Percentiles rank a stretch among this genome's conserved stretches.
phyloP scores from a whole-genome alignment of 2,888 invertebrate genomes.

The Perizoma affinitatum region DNA sequence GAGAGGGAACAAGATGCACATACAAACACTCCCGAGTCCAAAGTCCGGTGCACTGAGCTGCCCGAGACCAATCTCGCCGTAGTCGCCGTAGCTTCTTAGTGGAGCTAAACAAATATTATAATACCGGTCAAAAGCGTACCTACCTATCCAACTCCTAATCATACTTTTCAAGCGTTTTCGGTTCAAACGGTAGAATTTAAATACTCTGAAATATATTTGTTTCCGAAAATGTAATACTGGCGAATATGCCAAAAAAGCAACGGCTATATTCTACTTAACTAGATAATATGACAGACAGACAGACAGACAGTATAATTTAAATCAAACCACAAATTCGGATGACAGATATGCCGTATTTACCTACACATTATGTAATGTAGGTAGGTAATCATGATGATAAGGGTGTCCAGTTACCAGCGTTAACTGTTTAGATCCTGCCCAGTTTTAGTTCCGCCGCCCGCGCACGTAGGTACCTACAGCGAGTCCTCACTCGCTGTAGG shows the following conservation, averaged over 20 bases:
- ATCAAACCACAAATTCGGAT: too few relatives aligned
- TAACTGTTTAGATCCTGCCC: constrained; percentile 73
- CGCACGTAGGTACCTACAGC: constrained; percentile 39
- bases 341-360: too few relatives aligned
- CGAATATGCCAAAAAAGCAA: too few relatives aligned
- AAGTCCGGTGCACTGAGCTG: constrained; percentile 59
- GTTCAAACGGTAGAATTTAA: too few relatives aligned
- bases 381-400: constrained; percentile 17
- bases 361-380: too few relatives aligned
- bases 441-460: constrained; percentile 70
- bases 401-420: constrained; percentile 45
- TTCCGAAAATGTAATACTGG: too few relatives aligned
- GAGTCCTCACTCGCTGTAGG: constrained; percentile 49
- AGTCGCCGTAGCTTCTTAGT: constrained; percentile 4
- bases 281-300: too few relatives aligned
- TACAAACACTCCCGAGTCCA: constrained; percentile 70
- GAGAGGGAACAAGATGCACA: constrained; percentile 65
- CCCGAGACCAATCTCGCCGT: constrained; percentile 28
- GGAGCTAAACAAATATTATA: constrained; percentile 14
- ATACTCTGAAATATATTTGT: too few relatives aligned
- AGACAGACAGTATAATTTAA: too few relatives aligned
- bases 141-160: constrained; percentile 12
- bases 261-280: too few relatives aligned
- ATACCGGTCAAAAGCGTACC: background rate
- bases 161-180: too few relatives aligned